phyloP scores from a whole-genome alignment of 2,797 vertebrate genomes.

The Gambusia yucatana region DNA sequence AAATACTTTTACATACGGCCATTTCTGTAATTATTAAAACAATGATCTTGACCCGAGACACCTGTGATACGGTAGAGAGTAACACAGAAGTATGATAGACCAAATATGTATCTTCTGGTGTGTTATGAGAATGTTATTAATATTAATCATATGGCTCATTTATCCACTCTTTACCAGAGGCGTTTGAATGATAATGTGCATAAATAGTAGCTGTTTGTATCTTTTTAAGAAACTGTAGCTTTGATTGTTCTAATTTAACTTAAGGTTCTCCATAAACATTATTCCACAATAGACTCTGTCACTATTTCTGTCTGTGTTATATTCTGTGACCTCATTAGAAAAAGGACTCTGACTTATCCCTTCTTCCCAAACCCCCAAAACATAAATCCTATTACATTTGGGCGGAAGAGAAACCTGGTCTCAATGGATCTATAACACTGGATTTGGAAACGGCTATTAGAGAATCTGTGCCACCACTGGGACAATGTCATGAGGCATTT shows the following conservation, averaged over 20 bases:
- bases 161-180: neutral
- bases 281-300: neutral
- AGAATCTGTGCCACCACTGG: slow-evolving; percentile 2
- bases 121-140: neutral
- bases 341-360: neutral
- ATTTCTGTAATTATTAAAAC: neutral
- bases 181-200: neutral
- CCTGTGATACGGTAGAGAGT: neutral
- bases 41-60: neutral
- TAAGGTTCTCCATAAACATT: neutral
- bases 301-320: neutral
- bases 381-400: neutral
- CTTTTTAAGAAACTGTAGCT: neutral
- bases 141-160: neutral
- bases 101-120: neutral
- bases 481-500: neutral
- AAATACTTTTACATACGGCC: neutral
- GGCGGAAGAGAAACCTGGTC: neutral
- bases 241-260: neutral
- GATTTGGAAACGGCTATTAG: slow-evolving; percentile 5
- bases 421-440: slow-evolving; percentile 1
- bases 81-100: neutral
- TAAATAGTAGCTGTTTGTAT: neutral
- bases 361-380: neutral
- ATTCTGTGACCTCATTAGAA: neutral